Evolutionary conservation across 2,888 invertebrate species (phyloP).

Genomic region (Caenorhabditis parvicauda): DNA sequence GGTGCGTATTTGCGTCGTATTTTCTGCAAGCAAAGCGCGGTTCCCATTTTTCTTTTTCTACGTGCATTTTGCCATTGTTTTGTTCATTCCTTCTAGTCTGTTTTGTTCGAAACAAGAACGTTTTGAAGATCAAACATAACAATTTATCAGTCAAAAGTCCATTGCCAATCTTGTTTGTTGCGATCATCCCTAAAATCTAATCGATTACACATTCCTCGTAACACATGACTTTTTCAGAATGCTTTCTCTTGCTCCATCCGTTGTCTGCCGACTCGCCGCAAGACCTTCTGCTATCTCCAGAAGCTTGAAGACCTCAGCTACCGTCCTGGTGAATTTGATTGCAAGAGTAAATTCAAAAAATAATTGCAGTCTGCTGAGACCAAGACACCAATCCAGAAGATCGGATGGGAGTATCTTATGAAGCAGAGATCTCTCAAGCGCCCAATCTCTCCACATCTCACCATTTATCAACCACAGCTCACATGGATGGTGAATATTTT

Average conservation of each 20-base stretch:
- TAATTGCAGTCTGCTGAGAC: no score
- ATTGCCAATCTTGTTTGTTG: no score
- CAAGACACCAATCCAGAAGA: slow-evolving; percentile 53
- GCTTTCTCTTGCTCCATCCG: slow-evolving; percentile 23
- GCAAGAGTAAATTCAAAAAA: not conserved
- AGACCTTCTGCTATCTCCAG: slow-evolving; percentile 19
- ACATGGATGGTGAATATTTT: slow-evolving; percentile 51
- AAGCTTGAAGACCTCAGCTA: slow-evolving; percentile 18
- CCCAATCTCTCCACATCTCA: slow-evolving; percentile 61
- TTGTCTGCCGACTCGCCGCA: slow-evolving; percentile 22
- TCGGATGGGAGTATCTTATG: slow-evolving; percentile 59
- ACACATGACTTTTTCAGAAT: slow-evolving; percentile 29
- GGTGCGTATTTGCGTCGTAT: no score
- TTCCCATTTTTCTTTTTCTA: no score
- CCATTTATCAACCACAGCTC: slow-evolving; percentile 60
- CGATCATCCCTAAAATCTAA: no score
- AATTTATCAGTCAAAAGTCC: no score
- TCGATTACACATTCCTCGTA: no score
- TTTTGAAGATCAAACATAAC: no score
- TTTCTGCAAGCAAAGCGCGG: no score
- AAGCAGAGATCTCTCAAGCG: slow-evolving; percentile 53
- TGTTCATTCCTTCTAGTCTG: no score
- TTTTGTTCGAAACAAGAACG: no score
- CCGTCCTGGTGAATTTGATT: slow-evolving; percentile 13
- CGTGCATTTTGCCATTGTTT: no score